phyloP scores from a whole-genome alignment of 2,888 invertebrate species.

The Glaucopsyche alexis region DNA sequence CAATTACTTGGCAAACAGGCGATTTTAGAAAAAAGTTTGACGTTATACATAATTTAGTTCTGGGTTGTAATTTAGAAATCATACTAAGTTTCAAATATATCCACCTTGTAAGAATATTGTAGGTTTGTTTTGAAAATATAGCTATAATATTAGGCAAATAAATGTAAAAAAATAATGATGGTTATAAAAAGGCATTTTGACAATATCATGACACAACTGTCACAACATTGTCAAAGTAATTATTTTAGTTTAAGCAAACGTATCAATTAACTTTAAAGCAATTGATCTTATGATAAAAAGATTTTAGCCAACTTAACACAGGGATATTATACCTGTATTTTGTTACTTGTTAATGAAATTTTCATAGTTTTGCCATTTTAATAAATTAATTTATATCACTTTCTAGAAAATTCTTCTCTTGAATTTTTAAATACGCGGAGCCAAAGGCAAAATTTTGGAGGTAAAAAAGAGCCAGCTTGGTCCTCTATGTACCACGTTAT shows the following conservation, averaged over 20 bases:
- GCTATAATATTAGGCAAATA: too few species aligned
- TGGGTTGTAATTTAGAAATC: background rate
- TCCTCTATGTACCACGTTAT: background rate
- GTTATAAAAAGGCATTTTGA: background rate
- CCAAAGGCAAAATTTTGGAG: too few species aligned
- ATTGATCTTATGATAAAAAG: slow-evolving; percentile 26
- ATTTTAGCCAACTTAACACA: slow-evolving; percentile 27
- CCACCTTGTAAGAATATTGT: too few species aligned
- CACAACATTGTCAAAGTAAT: background rate
- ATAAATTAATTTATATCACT: background rate
- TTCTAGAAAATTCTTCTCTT: background rate
- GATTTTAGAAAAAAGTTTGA: background rate
- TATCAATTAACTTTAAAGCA: slow-evolving; percentile 8
- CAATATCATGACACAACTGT: background rate
- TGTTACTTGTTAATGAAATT: background rate
- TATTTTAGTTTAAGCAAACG: background rate
- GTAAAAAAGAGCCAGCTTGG: background rate
- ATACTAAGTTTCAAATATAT: background rate
- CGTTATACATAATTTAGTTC: background rate
- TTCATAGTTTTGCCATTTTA: background rate
- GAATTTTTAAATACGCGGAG: too few species aligned
- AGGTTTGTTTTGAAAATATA: too few species aligned
- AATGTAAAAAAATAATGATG: too few species aligned
- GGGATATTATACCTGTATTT: slow-evolving; percentile 20
- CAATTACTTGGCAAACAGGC: background rate